phyloP scores from a whole-genome alignment of 2,797 vertebrate species.

The Gadopsis bispinosus region DNA sequence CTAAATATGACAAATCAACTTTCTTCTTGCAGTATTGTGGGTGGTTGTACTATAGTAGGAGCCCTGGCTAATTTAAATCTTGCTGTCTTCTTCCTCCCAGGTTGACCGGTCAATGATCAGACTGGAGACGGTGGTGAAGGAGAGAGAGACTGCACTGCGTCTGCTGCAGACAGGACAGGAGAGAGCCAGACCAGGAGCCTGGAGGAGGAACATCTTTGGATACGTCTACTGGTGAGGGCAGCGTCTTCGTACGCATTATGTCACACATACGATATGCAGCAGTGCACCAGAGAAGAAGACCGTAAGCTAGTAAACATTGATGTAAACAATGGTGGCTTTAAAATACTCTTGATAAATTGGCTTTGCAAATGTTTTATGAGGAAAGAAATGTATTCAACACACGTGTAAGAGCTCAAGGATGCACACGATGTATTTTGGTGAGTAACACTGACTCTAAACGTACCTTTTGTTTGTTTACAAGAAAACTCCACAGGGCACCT shows the following conservation, averaged over 20 bases:
- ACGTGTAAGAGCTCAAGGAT: neutral
- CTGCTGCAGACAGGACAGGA: constrained; percentile 95
- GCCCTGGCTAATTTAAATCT: neutral
- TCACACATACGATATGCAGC: neutral
- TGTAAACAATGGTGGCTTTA: neutral
- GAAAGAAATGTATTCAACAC: neutral
- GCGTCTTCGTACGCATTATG: neutral
- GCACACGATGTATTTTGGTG: neutral
- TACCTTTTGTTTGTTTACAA: too few relatives aligned
- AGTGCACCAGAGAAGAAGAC: too few relatives aligned
- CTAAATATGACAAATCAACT: neutral
- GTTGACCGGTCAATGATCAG: constrained; percentile 90
- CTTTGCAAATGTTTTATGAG: neutral
- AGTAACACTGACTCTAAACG: too few relatives aligned
- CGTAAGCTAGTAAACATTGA: too few relatives aligned
- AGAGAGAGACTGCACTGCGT: constrained; percentile 92
- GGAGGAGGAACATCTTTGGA: constrained; percentile 92
- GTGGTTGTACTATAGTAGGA: neutral
- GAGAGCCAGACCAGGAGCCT: constrained; percentile 90
- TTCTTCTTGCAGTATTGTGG: neutral
- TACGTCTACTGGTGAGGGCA: constrained; percentile 87
- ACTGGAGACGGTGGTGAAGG: constrained; percentile 90
- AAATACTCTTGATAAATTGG: neutral
- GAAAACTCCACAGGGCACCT: neutral
- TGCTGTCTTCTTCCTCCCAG: constrained; percentile 72